phyloP scores from a whole-genome alignment of 2,888 invertebrate species.

The Lochmaea crataegi region DNA sequence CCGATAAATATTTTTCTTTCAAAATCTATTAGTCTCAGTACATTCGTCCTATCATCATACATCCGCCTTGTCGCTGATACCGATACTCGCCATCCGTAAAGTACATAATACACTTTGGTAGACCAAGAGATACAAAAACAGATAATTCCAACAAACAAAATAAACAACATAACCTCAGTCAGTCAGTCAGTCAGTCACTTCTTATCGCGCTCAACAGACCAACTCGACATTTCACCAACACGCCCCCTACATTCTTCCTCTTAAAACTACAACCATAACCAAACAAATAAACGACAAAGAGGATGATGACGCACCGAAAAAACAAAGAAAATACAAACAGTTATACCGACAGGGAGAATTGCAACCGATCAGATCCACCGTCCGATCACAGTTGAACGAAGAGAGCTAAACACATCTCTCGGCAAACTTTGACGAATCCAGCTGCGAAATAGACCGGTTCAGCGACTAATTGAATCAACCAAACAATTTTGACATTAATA shows the following conservation, averaged over 20 bases:
- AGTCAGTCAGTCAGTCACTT: neutral
- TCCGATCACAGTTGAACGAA: conserved; percentile 20
- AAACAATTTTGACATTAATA: neutral
- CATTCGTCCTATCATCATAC: neutral
- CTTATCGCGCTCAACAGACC: conserved; percentile 10
- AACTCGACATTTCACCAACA: conserved; percentile 9
- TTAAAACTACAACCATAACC: conserved; percentile 8
- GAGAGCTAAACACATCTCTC: neutral
- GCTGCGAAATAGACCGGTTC: conserved; percentile 11
- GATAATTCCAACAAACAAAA: conserved; percentile 9
- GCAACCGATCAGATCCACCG: conserved; percentile 3
- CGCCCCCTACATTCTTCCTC: conserved; percentile 6
- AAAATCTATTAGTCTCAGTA: neutral
- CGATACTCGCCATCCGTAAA: neutral
- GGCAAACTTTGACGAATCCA: conserved; percentile 1
- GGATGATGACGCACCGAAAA: conserved; percentile 27
- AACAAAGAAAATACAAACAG: conserved; percentile 25
- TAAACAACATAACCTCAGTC: neutral
- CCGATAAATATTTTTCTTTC: no score
- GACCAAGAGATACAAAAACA: neutral
- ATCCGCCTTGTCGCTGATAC: neutral
- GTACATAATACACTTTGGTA: neutral
- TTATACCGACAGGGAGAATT: conserved; percentile 19
- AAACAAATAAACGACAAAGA: conserved; percentile 28
- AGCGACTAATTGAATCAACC: neutral